phyloP scores from a whole-genome alignment of 2,888 invertebrate genomes.

The Mystacides longicornis region DNA sequence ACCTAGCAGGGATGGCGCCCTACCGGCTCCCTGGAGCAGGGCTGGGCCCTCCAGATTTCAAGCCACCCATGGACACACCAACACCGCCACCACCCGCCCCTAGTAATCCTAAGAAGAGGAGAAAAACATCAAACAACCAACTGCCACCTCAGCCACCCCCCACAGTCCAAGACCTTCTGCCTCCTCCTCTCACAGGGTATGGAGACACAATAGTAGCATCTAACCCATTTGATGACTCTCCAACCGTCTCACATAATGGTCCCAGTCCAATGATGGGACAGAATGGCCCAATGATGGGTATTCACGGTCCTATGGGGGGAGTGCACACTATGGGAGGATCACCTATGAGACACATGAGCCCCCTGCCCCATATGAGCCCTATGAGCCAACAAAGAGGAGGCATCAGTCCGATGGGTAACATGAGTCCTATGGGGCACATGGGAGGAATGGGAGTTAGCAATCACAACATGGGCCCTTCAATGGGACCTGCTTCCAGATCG shows the following conservation, averaged over 20 bases:
- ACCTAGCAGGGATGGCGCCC: slow-evolving; percentile 73
- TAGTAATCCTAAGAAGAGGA: slow-evolving; percentile 79
- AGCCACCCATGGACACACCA: slow-evolving; percentile 62
- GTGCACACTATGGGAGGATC: slow-evolving; percentile 56
- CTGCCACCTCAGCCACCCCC: slow-evolving; percentile 64
- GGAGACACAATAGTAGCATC: slow-evolving; percentile 92
- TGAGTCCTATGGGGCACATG: slow-evolving; percentile 64
- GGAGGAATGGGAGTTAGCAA: slow-evolving; percentile 57
- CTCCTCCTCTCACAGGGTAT: slow-evolving; percentile 79
- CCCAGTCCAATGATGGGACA: slow-evolving; percentile 58
- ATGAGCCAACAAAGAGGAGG: slow-evolving; percentile 54
- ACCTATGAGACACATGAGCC: slow-evolving; percentile 60
- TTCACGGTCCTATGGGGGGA: slow-evolving; percentile 54
- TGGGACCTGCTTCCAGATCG: slow-evolving; percentile 50
- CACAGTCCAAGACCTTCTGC: slow-evolving; percentile 72
- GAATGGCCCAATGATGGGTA: slow-evolving; percentile 60
- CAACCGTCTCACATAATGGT: slow-evolving; percentile 53
- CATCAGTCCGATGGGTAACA: slow-evolving; percentile 62
- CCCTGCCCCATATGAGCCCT: slow-evolving; percentile 54
- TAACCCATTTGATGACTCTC: slow-evolving; percentile 91
- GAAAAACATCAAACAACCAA: slow-evolving; percentile 64
- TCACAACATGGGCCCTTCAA: slow-evolving; percentile 55
- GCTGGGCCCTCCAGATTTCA: slow-evolving; percentile 65
- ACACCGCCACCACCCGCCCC: slow-evolving; percentile 68
- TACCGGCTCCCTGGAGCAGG: slow-evolving; percentile 69